Evolutionary conservation across 2,888 invertebrate species (phyloP), one percentile per base, ranked within the genome.

Genomic region (Anticlea derivata): DNA sequence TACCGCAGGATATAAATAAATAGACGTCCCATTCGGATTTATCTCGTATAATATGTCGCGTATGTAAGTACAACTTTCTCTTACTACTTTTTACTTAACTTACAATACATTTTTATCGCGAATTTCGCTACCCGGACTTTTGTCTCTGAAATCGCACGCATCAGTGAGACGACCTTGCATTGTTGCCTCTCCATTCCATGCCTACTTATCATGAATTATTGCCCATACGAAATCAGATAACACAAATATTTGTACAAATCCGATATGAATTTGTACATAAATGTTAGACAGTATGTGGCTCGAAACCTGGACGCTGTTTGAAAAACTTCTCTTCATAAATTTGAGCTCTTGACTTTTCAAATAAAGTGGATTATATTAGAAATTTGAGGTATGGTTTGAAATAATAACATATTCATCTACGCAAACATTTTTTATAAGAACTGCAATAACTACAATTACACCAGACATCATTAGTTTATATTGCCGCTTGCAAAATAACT

Each of bases 1-100:
- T 80, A 73, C 83, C 83, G 69, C 77, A 76, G 78, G 78, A 77
- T 80, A 83, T 81, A 83, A 83, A 84, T 83, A 83, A 75, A 75
- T 66, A 60, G 54, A 71, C 68, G 75, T 72, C 74, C 66, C 66
- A 63, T 62, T 73, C 66, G 63, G 69, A 78, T 77, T 77, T 78
- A 80, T 80, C 75, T 76, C 68, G 71, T 78, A 77, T 75, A 70
- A 17, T 17, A n/a, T 66, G 65, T 67, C 60, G 62, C 45, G 46
- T 53, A 53, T 53, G 59, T 66, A 55, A 62, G 60, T 62, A 63
- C 57, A 67, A 70, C 75, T 77, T 78, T 75, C 70, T 58, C 68
- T 56, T 60, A 56, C 50, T 49, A 55, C 59, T 62, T 60, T 60
- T 59, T n/a, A n/a, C n/a, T n/a, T 37, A 41, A 53, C 50, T 34